Base-by-base conservation (phyloP, 1,140 invertebrate species). In the Atta colombica region DNA sequence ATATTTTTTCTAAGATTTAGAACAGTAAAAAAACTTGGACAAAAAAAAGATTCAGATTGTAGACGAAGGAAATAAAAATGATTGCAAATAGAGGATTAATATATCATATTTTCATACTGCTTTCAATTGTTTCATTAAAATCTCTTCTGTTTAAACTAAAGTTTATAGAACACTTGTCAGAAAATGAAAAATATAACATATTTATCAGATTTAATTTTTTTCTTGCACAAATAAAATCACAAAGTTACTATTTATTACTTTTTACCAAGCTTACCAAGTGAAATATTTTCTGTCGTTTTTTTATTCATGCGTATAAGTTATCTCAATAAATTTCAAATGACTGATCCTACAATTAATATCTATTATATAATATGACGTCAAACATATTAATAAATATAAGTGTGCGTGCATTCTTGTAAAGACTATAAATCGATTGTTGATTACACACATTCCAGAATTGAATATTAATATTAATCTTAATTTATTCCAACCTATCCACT, bases 381-480 rank as follows among this genome's bases (percentile, higher is more conserved):
- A 68, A 21, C 12, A 14, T 14, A n/a, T 45, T 14, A 6, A 68
- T 45, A 68, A 68, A 68, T 21, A 14, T 68, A 4, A 6, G 5
- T 45, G 2, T 45, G 39, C 8, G 39, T 45, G 10, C 65, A 66
- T 66, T 8, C 3, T 39, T 68, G 31, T 39, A 68, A 39, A 45
- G n/a, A 45, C 3, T 18, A 66, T 21, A 39, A 68, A 68, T 68
- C 35, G n/a, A 68, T 45, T 6, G 35, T 45, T n/a, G 7, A 66
- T 66, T 35, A 66, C 18, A 39, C 12, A 21, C n/a, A 68, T 68
- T 68, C 4, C 35, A 45, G 10, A 5, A 68, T 21, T 21, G 65
- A 68, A 68, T 68, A 68, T 21, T 66, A 51, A 51, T 51, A 51
- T 51, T 39, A 66, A 65, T 35, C 31, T 66, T 39, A 68, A 68